These are phyloP conservation scores for Pempheris klunzingeri DNA, from an alignment of 2,797 vertebrate species.

Conservation along the genomic window DNA sequence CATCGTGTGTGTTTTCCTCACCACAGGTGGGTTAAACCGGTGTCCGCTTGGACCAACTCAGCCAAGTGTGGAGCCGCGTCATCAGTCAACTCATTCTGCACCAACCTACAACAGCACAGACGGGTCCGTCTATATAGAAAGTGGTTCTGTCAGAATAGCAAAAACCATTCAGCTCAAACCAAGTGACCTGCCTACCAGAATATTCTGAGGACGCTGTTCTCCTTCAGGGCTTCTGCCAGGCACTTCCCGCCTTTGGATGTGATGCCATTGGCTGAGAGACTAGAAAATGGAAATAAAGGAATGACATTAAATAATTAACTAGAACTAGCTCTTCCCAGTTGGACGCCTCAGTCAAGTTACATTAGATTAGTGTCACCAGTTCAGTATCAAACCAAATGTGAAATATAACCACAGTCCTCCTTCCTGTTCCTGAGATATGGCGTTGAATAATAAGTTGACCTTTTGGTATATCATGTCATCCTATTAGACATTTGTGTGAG, in stretches of 20 bases:
- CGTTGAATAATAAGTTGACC: too few relatives aligned
- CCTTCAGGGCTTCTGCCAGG: constrained; percentile 88
- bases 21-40: constrained; percentile 90
- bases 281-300: constrained; percentile 72
- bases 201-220: constrained; percentile 88
- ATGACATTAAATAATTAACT: too few relatives aligned
- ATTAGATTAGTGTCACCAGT: too few relatives aligned
- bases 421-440: too few relatives aligned
- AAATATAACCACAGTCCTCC: too few relatives aligned
- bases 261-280: constrained; percentile 93
- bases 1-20: constrained; percentile 67
- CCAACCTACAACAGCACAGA: constrained; percentile 86
- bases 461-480: too few relatives aligned
- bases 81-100: constrained; percentile 91
- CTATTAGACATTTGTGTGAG: too few relatives aligned
- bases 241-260: constrained; percentile 88
- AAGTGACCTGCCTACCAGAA: constrained; percentile 88
- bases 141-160: neutral
- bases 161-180: neutral
- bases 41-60: constrained; percentile 88
- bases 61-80: constrained; percentile 89
- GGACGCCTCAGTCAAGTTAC: too few relatives aligned
- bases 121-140: neutral
- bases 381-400: too few relatives aligned
- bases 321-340: too few relatives aligned